Base-by-base conservation (phyloP, 1,140 invertebrate genomes). In the Tetragnatha versicolor region DNA sequence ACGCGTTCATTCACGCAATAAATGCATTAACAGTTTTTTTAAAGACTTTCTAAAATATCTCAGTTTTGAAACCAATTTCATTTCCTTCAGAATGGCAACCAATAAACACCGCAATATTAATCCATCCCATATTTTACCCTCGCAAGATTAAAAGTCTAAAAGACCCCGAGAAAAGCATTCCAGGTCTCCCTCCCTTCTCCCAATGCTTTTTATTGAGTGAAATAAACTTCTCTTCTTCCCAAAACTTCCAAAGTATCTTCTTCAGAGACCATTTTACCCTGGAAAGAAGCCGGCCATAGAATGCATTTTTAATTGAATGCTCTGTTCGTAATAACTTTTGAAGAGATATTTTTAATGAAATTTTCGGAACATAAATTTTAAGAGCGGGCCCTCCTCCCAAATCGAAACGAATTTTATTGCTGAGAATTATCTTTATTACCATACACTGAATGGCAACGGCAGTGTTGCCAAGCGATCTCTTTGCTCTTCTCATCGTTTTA, bases 361-460 rank as follows among this genome's bases (percentile, higher is more conserved):
- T 73, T 73, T 73, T 60, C 69, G 39, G 69, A 27, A 53, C 69
- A 73, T 73, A 73, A 73, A 73, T 73, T 73, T 73, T 73, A 73
- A 73, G 53, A 20, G 33, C 69, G 45, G 69, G 39, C 55, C 33
- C 39, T 60, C 53, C 47, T 68, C 25, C 69, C 55, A 60, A 73
- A 73, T 58, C 69, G 69, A 60, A 73, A 73, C 69, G 69, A 73
- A 73, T 73, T 73, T 73, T 73, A 73, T 73, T 73, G 69, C 69
- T 45, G 17, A 60, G 69, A 73, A 73, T 73, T 73, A 73, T 73
- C 69, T 73, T 73, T 73, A 73, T 73, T 35, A 53, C 69, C 55
- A 42, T 33, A 39, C 69, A 73, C n/a, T 53, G 69, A 73, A 53
- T 73, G 69, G 69, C 51, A 73, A 73, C 69, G 49, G 49, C 20